A percentile compares a stretch with the other conserved stretches of the same genome.
These are phyloP conservation scores for Luperina testacea DNA, from an alignment of 2,888 invertebrate genomes.

Conservation along the genomic window DNA sequence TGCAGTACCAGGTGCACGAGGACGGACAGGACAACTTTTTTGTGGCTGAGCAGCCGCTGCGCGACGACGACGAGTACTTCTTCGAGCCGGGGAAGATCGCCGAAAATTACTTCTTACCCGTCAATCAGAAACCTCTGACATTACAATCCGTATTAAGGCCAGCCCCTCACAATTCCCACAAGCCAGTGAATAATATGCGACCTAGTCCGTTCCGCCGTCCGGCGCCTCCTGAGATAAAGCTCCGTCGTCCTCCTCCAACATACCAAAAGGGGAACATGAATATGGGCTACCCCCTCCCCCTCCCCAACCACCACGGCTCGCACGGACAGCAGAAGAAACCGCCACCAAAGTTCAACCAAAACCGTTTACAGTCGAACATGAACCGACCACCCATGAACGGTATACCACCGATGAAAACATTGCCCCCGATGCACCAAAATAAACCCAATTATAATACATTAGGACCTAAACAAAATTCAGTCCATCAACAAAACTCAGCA, in stretches of 20 bases:
- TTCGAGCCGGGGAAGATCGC: constrained; percentile 79
- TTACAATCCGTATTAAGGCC: constrained; percentile 86
- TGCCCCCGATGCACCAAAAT: constrained; percentile 48
- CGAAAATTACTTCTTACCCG: constrained; percentile 80
- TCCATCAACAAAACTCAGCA: not conserved
- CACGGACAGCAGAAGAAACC: constrained; percentile 78
- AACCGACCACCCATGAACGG: constrained; percentile 73
- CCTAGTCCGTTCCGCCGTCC: constrained; percentile 83
- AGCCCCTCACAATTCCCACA: constrained; percentile 66
- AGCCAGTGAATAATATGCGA: constrained; percentile 76
- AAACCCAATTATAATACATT: constrained; percentile 65
- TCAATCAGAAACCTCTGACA: constrained; percentile 84
- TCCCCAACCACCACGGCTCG: constrained; percentile 78
- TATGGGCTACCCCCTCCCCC: constrained; percentile 79
- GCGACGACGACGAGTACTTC: constrained; percentile 83
- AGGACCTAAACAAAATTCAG: constrained; percentile 33
- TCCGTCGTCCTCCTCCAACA: constrained; percentile 80
- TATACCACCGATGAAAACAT: constrained; percentile 79
- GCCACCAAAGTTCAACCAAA: constrained; percentile 61
- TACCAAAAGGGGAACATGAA: constrained; percentile 73
- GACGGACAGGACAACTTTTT: constrained; percentile 77
- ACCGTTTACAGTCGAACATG: constrained; percentile 73
- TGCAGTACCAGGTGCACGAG: constrained; percentile 84
- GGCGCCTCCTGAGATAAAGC: constrained; percentile 85
- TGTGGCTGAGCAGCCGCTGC: constrained; percentile 79